Base-by-base conservation (phyloP, 1,140 invertebrate genomes). In the Bombus breviceps region DNA sequence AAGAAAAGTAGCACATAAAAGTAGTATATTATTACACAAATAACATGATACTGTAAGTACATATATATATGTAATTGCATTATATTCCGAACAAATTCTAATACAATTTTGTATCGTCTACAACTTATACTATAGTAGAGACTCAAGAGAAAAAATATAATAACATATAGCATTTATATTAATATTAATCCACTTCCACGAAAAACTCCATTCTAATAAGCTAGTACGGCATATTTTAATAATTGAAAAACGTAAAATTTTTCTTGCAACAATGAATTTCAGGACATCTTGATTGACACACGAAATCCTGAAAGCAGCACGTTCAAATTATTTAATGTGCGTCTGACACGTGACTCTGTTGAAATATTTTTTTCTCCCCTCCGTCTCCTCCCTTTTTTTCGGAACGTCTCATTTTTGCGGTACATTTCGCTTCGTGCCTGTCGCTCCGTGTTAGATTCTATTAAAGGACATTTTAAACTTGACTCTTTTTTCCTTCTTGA, bases 381-480 rank as follows among this genome's bases (percentile, higher is more conserved):
- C 6, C 37, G 2, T 22, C 37, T 37, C 18, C 66, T 34, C 32
- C 25, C 22, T 4, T n/a, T 41, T 53, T 66, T 68, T 47, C 32
- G 39, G 28, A 75, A 82, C 37, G 39, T 75, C 57, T 74, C n/a
- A 47, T 83, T 66, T 76, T 62, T 66, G 39, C 32, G 62, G 32
- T 28, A 47, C 28, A 5, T 43, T 76, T 47, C 41, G 6, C 15
- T 64, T 72, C 57, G 34, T 57, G 69, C 18, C 66, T 53, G 71
- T 32, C 47, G 74, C 74, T 83, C 41, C 28, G 32, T 71, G 34
- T 43, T 59, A 68, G 37, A 22, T 62, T 72, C 47, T 81, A 53
- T 81, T 85, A 53, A 72, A 64, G 72, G 25, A 43, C 68, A 34
- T 80, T 75, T 68, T 74, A 84, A n/a, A 43, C n/a, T 68, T 34